These are phyloP conservation scores for Protosalanx chinensis DNA, from an alignment of 2,797 vertebrate genomes.

Conservation along the genomic window DNA sequence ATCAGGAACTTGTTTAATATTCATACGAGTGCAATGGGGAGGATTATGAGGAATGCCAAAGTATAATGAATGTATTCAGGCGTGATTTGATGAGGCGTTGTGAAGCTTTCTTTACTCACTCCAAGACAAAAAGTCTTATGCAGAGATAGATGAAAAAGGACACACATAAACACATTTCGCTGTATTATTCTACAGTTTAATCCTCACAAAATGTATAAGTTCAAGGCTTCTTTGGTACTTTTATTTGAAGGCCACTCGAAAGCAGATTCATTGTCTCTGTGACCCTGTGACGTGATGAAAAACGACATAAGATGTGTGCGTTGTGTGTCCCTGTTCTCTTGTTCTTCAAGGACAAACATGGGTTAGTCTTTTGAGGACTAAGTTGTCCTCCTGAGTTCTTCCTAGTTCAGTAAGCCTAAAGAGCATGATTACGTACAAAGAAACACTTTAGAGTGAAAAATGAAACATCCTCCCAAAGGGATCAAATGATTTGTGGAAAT, in stretches of 20 bases:
- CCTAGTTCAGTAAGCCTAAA: constrained; percentile 5
- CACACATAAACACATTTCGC: constrained; percentile 51
- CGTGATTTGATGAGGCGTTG: constrained; percentile 29
- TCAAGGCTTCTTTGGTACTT: constrained; percentile 36
- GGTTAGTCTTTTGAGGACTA: constrained; percentile 21
- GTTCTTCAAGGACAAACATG: constrained; percentile 43
- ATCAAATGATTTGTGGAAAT: constrained; percentile 10
- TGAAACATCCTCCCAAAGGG: constrained; percentile 23
- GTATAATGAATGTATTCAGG: constrained; percentile 33
- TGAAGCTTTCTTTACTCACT: constrained; percentile 28
- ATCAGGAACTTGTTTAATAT: constrained; percentile 26
- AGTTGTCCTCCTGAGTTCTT: constrained; percentile 21
- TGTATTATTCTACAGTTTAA: constrained; percentile 44
- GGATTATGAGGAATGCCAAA: constrained; percentile 40
- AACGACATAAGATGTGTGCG: constrained; percentile 30
- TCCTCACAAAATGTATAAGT: constrained; percentile 61
- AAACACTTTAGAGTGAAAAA: constrained; percentile 22
- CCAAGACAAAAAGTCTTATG: constrained; percentile 29
- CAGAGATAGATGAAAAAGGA: constrained; percentile 29
- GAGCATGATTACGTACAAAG: constrained; percentile 26
- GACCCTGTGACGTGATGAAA: constrained; percentile 37
- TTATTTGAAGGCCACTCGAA: constrained; percentile 47
- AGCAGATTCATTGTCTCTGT: constrained; percentile 41
- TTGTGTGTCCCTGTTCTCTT: constrained; percentile 40
- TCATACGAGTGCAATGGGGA: constrained; percentile 30